These are phyloP conservation scores for Allacma fusca DNA, from an alignment of 2,888 invertebrate genomes.

Conservation along the genomic window DNA sequence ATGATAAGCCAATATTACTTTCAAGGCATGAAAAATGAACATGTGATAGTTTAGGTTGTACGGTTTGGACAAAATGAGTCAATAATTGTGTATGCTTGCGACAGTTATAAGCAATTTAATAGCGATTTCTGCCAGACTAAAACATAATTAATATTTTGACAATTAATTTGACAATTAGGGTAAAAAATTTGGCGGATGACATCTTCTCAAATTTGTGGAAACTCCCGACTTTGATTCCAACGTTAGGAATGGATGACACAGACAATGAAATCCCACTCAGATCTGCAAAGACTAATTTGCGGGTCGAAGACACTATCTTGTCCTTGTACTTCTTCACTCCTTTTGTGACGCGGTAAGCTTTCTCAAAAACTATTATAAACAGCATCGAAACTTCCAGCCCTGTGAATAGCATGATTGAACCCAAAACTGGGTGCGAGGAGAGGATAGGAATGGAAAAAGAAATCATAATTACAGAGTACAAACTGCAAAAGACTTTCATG, in stretches of 20 bases:
- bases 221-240: neutral
- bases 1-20: no score
- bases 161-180: neutral
- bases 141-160: neutral
- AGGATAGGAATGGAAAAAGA: neutral
- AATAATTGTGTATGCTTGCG: no score
- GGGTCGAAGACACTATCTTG: neutral
- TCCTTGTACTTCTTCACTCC: neutral
- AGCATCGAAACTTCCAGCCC: neutral
- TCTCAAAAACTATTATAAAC: neutral
- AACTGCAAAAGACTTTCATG: neutral
- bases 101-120: no score
- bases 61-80: no score
- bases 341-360: neutral
- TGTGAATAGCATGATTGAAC: neutral
- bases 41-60: no score
- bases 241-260: neutral
- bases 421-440: neutral
- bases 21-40: no score
- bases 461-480: neutral
- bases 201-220: constrained; percentile 10
- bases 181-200: constrained; percentile 5
- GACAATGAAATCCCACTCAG: neutral
- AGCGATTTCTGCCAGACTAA: no score
- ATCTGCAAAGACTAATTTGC: neutral